A percentile compares a stretch with the other conserved stretches of the same genome.
These are phyloP conservation scores for Odontomachus brunneus DNA, from an alignment of 1,140 invertebrate species.

Conservation along the genomic window DNA sequence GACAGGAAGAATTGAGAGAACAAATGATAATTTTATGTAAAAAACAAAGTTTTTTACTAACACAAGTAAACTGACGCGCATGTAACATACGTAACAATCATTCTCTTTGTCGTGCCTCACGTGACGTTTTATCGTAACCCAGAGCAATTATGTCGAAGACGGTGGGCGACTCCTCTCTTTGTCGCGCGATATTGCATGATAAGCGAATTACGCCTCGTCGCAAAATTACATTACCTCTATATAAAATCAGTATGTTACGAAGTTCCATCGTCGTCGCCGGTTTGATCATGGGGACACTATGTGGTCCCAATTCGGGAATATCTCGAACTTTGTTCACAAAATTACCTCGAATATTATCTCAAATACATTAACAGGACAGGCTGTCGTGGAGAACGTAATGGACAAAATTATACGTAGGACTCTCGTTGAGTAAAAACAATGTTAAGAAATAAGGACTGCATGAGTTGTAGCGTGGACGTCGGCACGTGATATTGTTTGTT, in stretches of 20 bases:
- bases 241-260: constrained; percentile 75
- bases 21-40: too few species aligned
- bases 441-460: too few species aligned
- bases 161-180: constrained; percentile 75
- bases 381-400: too few species aligned
- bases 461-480: too few species aligned
- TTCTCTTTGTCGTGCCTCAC: background rate
- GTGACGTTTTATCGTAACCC: constrained; percentile 37
- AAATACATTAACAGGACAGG: too few species aligned
- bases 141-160: constrained; percentile 48
- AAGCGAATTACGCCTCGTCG: constrained; percentile 81
- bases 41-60: too few species aligned
- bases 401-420: too few species aligned
- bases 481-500: too few species aligned
- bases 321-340: constrained; percentile 14
- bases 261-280: constrained; percentile 12
- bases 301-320: constrained; percentile 35
- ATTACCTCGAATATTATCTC: constrained; percentile 25
- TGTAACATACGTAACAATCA: too few species aligned
- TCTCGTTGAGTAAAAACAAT: too few species aligned
- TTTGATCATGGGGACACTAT: constrained; percentile 5
- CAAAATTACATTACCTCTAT: constrained; percentile 78
- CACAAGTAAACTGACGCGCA: too few species aligned
- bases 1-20: too few species aligned
- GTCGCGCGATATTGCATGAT: constrained; percentile 82